phyloP scores from a whole-genome alignment of 2,888 invertebrate genomes.

The Tenthredo mesomela region DNA sequence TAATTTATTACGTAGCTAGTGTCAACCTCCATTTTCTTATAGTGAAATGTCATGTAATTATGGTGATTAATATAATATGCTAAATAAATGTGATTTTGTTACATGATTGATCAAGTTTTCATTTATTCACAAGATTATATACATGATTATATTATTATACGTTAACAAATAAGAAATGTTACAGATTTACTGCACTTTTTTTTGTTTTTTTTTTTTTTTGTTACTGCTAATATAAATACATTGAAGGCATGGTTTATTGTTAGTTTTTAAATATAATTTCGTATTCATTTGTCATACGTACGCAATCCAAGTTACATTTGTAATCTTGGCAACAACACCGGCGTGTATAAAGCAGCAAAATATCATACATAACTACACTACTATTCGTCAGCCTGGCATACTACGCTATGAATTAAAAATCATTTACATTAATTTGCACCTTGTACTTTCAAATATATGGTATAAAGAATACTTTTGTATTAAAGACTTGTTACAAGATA shows the following conservation, averaged over 20 bases:
- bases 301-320: neutral
- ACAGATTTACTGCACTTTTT: neutral
- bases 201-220: neutral
- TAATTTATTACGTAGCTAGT: constrained; percentile 1
- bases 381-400: neutral
- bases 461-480: neutral
- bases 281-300: neutral
- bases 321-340: neutral
- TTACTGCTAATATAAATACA: neutral
- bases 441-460: neutral
- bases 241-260: constrained; percentile 14
- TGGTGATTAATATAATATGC: neutral
- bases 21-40: neutral
- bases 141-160: constrained; percentile 8
- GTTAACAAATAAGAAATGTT: constrained; percentile 7
- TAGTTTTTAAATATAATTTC: neutral
- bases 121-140: constrained; percentile 36
- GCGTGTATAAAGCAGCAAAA: neutral
- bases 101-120: neutral
- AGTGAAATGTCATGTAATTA: neutral
- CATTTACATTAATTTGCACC: neutral
- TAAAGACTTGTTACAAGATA: neutral
- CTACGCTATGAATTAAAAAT: neutral
- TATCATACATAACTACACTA: neutral
- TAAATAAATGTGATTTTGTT: constrained; percentile 20